Evolutionary conservation across 1,140 invertebrate species (phyloP).

Genomic region (Ridgeia piscesae): DNA sequence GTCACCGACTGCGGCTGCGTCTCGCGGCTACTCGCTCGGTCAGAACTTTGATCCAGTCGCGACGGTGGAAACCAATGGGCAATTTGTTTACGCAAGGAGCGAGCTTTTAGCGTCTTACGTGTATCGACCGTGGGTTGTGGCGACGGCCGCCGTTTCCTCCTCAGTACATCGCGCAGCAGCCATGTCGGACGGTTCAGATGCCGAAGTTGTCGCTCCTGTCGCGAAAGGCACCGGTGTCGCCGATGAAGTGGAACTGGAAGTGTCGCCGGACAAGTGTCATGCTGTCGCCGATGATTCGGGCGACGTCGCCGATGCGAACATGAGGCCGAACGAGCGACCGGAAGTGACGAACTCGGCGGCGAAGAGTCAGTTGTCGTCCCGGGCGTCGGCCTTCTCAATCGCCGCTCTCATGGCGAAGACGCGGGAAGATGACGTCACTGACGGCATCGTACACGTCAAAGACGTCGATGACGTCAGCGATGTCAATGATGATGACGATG

Average conservation of each 20-base stretch:
- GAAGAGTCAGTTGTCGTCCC: neutral
- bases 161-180: neutral
- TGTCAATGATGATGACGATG: neutral
- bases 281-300: neutral
- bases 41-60: neutral
- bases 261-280: neutral
- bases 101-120: neutral
- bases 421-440: neutral
- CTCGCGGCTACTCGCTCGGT: neutral
- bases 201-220: neutral
- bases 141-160: neutral
- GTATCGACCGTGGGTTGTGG: neutral
- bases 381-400: slow-evolving; percentile 10
- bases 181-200: neutral
- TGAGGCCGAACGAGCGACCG: neutral
- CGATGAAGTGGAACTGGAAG: too few species aligned
- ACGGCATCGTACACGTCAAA: neutral
- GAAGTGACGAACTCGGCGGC: neutral
- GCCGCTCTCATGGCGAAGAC: slow-evolving; percentile 11
- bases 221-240: neutral
- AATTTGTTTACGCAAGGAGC: neutral
- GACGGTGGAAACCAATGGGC: neutral
- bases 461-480: neutral
- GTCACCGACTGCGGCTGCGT: neutral
- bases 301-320: neutral